Conservation (phyloP, 2,888 invertebrate species). For the Apodemia mormo region DNA sequence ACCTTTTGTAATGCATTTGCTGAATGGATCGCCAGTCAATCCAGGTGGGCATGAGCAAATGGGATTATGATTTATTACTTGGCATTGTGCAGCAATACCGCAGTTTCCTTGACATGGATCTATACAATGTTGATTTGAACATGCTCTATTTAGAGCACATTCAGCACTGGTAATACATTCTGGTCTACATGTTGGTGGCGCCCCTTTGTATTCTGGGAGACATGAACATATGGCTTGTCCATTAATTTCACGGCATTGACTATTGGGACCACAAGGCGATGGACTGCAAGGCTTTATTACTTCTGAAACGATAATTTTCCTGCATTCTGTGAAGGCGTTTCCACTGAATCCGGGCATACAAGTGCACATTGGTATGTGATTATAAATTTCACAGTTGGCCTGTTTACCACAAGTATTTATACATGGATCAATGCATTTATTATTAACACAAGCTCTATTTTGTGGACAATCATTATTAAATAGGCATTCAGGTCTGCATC, state of each 20-base stretch:
- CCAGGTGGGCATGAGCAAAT: slow-evolving; percentile 85
- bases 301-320: slow-evolving; percentile 59
- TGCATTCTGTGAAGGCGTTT: slow-evolving; percentile 86
- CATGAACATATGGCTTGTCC: slow-evolving; percentile 88
- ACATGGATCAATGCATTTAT: slow-evolving; percentile 90
- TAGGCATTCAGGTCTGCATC: slow-evolving; percentile 91
- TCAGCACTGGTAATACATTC: slow-evolving; percentile 87
- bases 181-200: slow-evolving; percentile 87
- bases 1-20: slow-evolving; percentile 84
- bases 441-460: slow-evolving; percentile 86
- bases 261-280: slow-evolving; percentile 87
- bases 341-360: slow-evolving; percentile 84
- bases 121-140: slow-evolving; percentile 86
- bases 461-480: slow-evolving; percentile 87
- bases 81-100: slow-evolving; percentile 86
- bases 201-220: slow-evolving; percentile 84
- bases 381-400: slow-evolving; percentile 87
- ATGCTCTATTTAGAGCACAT: slow-evolving; percentile 85
- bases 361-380: slow-evolving; percentile 82
- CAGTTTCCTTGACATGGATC: slow-evolving; percentile 89
- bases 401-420: slow-evolving; percentile 88
- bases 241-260: slow-evolving; percentile 85
- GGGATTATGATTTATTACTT: slow-evolving; percentile 88
- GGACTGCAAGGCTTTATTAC: slow-evolving; percentile 84
- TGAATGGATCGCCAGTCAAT: slow-evolving; percentile 88